Base-by-base conservation (phyloP, 2,888 invertebrate species). In the Toxonevra muliebris region DNA sequence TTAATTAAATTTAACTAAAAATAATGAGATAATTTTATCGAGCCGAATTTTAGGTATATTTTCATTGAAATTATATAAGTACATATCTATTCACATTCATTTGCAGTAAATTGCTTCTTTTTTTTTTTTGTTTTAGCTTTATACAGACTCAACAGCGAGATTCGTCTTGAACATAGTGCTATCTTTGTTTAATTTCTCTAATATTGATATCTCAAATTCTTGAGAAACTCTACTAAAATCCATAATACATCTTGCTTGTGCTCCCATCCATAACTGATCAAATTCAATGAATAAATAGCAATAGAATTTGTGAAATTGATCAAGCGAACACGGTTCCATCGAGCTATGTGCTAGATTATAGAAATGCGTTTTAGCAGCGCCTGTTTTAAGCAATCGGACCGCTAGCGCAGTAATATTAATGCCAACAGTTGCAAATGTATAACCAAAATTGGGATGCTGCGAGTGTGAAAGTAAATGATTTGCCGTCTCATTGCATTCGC, bases 351-450 rank as follows among this genome's bases (percentile, higher is more conserved):
- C 75, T 53, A 90, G 87, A 85, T 97, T 97, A 84, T 93, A 98
- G 86, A 98, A 92, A 83, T 97, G 97, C 2, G 93, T 93, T 85
- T 95, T 95, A 1, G 96, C 93, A 55, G 90, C 87, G 15, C 95
- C 95, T 76, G 91, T 90, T 76, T 90, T 90, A 48, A 98, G 85
- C 48, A 98, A 85, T 73, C 91, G 89, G 81, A 93, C 92, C 1
- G 95, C 94, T 90, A 98, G 91, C 74, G 94, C 93, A 0, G 98
- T 98, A 58, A 98, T 87, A 86, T 98, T 98, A 72, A 98, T 98
- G 61, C 97, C 97, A 9, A 95, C 94, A 76, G 94, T 92, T n/a
- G 94, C 94, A 85, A 92, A 94, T 7, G 92, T 93, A 82, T 94
- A 97, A 61, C 97, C 97, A 86, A 93, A 92, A 66, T 88, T 88